Conservation (phyloP, 2,113 vertebrate species). For the Chaetura pelagica region DNA sequence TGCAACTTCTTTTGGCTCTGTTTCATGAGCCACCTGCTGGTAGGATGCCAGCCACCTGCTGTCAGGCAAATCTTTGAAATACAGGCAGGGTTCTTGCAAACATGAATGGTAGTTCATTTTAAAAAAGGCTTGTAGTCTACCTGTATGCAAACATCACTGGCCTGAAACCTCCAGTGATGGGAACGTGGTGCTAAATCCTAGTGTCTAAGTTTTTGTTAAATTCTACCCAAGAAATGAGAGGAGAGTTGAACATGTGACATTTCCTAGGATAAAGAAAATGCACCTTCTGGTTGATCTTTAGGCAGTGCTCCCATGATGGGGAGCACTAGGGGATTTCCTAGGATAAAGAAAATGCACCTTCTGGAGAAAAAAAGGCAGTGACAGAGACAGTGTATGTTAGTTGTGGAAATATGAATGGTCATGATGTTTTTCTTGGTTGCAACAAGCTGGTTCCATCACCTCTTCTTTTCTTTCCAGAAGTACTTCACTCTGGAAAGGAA, state of each 20-base stretch:
- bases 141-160: neutral
- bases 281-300: no score
- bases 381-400: neutral
- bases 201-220: neutral
- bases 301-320: no score
- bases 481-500: neutral
- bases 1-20: neutral
- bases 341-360: neutral
- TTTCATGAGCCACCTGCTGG: neutral
- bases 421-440: neutral
- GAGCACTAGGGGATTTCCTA: no score
- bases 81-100: neutral
- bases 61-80: neutral
- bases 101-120: fast-evolving
- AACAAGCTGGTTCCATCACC: neutral
- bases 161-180: neutral
- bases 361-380: neutral
- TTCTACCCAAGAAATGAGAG: neutral
- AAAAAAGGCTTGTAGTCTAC: neutral
- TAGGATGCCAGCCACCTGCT: neutral
- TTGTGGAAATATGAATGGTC: neutral
- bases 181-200: neutral
- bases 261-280: neutral
- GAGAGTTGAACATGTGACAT: neutral
- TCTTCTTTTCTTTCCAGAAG: neutral